Conservation (phyloP, 2,113 vertebrate genomes). For the Daubentonia madagascariensis region DNA sequence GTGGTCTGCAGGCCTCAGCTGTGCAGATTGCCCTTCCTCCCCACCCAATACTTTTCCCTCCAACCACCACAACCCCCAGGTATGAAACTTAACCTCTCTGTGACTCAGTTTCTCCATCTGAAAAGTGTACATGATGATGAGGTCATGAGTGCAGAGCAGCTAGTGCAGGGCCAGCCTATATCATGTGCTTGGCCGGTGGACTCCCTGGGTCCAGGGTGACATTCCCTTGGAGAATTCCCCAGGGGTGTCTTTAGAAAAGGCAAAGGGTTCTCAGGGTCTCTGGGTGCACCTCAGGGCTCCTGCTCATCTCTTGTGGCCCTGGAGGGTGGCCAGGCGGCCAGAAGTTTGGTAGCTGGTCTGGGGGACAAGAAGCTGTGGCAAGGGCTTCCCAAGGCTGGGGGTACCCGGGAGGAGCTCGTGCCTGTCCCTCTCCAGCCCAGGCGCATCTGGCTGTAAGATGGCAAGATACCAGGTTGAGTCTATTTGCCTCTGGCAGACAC, state of each 20-base stretch:
- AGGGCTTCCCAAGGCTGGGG: background rate
- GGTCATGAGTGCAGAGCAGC: background rate
- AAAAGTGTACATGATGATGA: background rate
- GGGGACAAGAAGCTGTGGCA: background rate
- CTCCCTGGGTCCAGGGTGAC: background rate
- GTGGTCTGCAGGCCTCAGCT: background rate
- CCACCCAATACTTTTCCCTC: background rate
- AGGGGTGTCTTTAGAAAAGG: background rate
- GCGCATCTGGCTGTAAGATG: background rate
- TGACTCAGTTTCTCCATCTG: background rate
- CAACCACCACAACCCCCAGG: background rate
- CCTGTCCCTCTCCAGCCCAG: too few relatives aligned
- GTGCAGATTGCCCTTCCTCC: background rate
- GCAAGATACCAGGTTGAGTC: background rate
- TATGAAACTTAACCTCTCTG: background rate
- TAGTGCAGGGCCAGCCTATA: too few relatives aligned
- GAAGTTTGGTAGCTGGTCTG: background rate
- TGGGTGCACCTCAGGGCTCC: background rate
- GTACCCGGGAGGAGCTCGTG: fast-evolving
- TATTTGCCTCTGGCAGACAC: conserved; percentile 30
- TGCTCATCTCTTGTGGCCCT: background rate
- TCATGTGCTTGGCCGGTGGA: too few relatives aligned
- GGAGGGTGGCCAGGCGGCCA: background rate
- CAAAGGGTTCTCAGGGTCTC: background rate
- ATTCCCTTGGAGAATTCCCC: background rate